Evolutionary conservation across 2,113 vertebrate genomes (phyloP).

Genomic region (Chaetodon trifascialis): DNA sequence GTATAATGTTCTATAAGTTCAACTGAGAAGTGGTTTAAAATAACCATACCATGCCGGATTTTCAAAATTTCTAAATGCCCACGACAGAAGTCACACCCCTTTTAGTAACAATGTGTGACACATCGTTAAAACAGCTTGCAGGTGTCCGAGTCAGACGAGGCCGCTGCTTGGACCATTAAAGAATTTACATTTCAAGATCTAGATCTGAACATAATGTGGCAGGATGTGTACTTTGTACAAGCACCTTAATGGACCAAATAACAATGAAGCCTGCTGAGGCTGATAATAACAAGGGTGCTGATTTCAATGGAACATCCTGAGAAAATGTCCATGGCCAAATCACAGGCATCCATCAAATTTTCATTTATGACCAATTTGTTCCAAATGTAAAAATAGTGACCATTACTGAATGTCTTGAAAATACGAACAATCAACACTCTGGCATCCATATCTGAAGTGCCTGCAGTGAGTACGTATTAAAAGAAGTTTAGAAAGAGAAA

Average conservation of each 20-base stretch:
- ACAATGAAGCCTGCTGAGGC: neutral
- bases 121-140: neutral
- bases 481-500: neutral
- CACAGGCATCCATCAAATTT: conserved; percentile 25
- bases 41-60: too few species aligned
- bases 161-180: neutral
- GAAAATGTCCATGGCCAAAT: conserved; percentile 3
- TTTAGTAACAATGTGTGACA: neutral
- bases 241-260: conserved; percentile 14
- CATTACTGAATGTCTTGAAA: conserved; percentile 12
- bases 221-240: conserved; percentile 4
- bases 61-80: too few species aligned
- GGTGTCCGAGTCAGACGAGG: conserved; percentile 1
- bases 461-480: neutral
- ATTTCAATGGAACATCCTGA: conserved; percentile 28
- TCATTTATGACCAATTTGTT: conserved; percentile 1
- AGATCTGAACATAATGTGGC: neutral
- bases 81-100: too few species aligned
- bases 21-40: too few species aligned
- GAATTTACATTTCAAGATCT: neutral
- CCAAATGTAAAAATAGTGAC: conserved; percentile 20
- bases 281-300: conserved; percentile 13
- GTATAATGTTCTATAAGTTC: too few species aligned
- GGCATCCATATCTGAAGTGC: neutral
- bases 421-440: neutral